Evolutionary conservation across 2,888 invertebrate species (phyloP).

Genomic region (Eretmocerus hayati): DNA sequence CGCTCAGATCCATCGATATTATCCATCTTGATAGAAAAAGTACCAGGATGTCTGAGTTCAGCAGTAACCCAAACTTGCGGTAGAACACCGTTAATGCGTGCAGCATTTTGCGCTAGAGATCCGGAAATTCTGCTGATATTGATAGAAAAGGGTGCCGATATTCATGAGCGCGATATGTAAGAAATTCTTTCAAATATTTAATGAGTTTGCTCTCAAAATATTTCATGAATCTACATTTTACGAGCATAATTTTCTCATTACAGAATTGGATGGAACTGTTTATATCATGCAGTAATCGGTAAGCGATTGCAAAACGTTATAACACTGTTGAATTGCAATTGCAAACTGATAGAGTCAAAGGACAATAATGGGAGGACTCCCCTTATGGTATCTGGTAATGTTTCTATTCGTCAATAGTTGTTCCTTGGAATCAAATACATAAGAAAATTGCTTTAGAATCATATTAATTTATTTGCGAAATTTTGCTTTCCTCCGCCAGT

Average conservation of each 20-base stretch:
- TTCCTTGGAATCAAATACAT: too few relatives aligned
- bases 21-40: slow-evolving; percentile 24
- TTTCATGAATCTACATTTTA: neutral
- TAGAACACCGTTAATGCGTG: slow-evolving; percentile 30
- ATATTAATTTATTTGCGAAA: too few relatives aligned
- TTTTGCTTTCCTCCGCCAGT: too few relatives aligned
- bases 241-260: neutral
- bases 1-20: slow-evolving; percentile 27
- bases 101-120: slow-evolving; percentile 23
- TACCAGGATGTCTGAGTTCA: slow-evolving; percentile 21
- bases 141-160: slow-evolving; percentile 26
- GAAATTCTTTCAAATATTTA: slow-evolving; percentile 1
- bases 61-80: slow-evolving; percentile 25
- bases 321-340: slow-evolving; percentile 22
- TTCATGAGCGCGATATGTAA: slow-evolving; percentile 25
- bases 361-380: slow-evolving; percentile 27
- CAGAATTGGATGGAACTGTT: slow-evolving; percentile 29
- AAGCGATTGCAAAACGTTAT: slow-evolving; percentile 23
- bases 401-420: too few relatives aligned
- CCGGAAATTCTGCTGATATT: slow-evolving; percentile 25
- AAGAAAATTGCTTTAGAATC: too few relatives aligned
- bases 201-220: neutral
- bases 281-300: slow-evolving; percentile 28
- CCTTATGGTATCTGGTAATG: slow-evolving; percentile 29
- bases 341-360: slow-evolving; percentile 16